Conservation (phyloP, 2,888 invertebrate species). For the Cryptocephalus moraei region DNA sequence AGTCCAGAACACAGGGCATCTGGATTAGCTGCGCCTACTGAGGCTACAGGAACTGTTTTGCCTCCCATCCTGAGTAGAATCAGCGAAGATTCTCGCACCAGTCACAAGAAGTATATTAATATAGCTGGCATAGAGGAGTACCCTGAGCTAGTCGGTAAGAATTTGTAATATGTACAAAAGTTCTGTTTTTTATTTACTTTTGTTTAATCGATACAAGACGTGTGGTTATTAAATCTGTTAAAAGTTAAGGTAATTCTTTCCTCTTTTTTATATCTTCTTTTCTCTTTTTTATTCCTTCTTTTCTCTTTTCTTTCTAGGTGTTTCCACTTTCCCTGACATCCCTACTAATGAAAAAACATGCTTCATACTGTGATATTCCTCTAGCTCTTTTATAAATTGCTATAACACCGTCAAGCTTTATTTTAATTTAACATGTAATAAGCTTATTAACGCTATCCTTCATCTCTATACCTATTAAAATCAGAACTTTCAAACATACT, state of each 20-base stretch:
- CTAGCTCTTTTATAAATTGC: too few relatives aligned
- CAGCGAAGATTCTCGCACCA: slow-evolving; percentile 44
- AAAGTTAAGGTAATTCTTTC: too few relatives aligned
- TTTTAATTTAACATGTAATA: too few relatives aligned
- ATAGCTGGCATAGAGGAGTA: slow-evolving; percentile 74
- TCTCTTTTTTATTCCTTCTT: slow-evolving; percentile 4
- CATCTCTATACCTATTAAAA: too few relatives aligned
- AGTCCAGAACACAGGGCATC: slow-evolving; percentile 46
- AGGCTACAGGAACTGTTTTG: slow-evolving; percentile 26
- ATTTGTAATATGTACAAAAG: slow-evolving; percentile 1
- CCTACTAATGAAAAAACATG: too few relatives aligned
- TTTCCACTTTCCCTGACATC: slow-evolving; percentile 6
- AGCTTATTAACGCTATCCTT: too few relatives aligned
- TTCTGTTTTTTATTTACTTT: too few relatives aligned
- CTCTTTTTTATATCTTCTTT: not conserved
- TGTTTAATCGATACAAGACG: too few relatives aligned
- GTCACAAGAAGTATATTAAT: slow-evolving; percentile 53
- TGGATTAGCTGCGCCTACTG: slow-evolving; percentile 34
- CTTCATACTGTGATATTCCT: too few relatives aligned
- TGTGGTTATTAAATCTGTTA: too few relatives aligned
- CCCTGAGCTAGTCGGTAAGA: slow-evolving; percentile 48
- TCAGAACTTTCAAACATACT: too few relatives aligned
- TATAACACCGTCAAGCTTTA: too few relatives aligned
- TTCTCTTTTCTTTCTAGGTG: slow-evolving; percentile 13
- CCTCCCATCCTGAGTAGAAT: slow-evolving; percentile 36